Conservation (phyloP, 2,113 vertebrate genomes). For the Marcusenius ussheri region DNA sequence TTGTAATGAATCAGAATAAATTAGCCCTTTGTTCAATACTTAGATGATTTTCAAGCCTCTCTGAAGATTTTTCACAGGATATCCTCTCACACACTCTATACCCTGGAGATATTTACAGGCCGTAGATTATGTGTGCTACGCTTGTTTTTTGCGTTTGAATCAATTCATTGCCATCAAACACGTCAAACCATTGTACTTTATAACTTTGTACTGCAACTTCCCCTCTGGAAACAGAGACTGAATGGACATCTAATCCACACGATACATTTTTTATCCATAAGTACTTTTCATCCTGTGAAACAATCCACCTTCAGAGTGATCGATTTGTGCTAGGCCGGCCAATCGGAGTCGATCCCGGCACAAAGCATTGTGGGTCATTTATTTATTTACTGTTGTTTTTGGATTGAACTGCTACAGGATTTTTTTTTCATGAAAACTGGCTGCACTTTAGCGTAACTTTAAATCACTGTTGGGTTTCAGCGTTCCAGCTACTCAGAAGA, state of each 20-base stretch:
- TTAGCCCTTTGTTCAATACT: background rate
- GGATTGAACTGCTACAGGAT: background rate
- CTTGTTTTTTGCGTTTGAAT: background rate
- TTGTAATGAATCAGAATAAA: constrained; percentile 23
- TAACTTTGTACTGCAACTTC: background rate
- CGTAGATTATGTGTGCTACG: background rate
- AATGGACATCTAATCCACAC: background rate
- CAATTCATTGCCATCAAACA: background rate
- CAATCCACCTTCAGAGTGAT: background rate
- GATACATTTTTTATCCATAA: background rate
- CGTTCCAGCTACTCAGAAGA: background rate
- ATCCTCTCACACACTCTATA: background rate
- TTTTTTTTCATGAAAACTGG: background rate
- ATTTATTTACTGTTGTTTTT: constrained; percentile 7
- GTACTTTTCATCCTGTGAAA: background rate
- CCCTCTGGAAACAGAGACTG: background rate
- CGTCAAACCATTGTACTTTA: background rate
- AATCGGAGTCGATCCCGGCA: background rate
- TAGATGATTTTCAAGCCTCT: background rate
- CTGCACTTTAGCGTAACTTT: constrained; percentile 7
- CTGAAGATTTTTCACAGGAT: background rate
- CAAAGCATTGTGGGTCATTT: background rate
- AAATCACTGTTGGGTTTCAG: background rate
- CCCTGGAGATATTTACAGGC: background rate
- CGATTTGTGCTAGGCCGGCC: background rate